These are phyloP conservation scores for Andrena bicolor DNA, from an alignment of 2,888 invertebrate genomes.

Conservation along the genomic window DNA sequence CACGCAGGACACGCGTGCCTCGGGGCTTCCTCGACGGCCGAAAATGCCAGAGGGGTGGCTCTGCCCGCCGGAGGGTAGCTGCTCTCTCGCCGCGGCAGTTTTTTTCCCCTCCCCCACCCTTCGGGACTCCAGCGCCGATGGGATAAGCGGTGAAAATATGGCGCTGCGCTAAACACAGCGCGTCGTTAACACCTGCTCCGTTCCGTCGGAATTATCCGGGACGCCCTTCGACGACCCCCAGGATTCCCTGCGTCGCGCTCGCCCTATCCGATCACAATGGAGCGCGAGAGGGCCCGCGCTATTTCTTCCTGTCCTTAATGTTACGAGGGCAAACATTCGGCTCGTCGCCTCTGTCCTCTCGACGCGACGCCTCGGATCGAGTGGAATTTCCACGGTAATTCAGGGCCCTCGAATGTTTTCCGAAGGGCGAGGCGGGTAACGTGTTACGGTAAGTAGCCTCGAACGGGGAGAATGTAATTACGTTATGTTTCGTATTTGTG, in stretches of 20 bases:
- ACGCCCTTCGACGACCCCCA: slow-evolving; percentile 58
- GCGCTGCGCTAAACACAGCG: slow-evolving; percentile 68
- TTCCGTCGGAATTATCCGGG: slow-evolving; percentile 73
- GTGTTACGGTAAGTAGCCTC: too few relatives aligned
- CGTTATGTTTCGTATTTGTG: too few relatives aligned
- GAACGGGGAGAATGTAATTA: too few relatives aligned
- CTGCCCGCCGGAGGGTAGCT: neutral
- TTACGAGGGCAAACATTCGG: slow-evolving; percentile 47
- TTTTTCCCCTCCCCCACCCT: slow-evolving; percentile 31
- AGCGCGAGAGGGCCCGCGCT: slow-evolving; percentile 27
- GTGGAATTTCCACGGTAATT: neutral
- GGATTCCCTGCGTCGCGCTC: slow-evolving; percentile 23
- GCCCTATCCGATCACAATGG: slow-evolving; percentile 62
- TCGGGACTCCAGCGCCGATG: slow-evolving; percentile 39
- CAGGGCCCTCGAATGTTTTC: neutral
- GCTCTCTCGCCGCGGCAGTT: slow-evolving; percentile 31
- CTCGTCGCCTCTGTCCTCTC: neutral
- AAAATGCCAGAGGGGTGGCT: slow-evolving; percentile 48
- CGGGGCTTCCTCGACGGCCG: slow-evolving; percentile 21
- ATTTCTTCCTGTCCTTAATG: slow-evolving; percentile 30
- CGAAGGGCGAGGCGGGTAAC: too few relatives aligned
- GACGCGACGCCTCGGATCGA: neutral
- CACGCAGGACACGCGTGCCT: slow-evolving; percentile 71
- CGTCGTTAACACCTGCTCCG: slow-evolving; percentile 81
- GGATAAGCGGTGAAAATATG: slow-evolving; percentile 74